phyloP scores from a whole-genome alignment of 1,140 invertebrate genomes.

The Eueides isabella region DNA sequence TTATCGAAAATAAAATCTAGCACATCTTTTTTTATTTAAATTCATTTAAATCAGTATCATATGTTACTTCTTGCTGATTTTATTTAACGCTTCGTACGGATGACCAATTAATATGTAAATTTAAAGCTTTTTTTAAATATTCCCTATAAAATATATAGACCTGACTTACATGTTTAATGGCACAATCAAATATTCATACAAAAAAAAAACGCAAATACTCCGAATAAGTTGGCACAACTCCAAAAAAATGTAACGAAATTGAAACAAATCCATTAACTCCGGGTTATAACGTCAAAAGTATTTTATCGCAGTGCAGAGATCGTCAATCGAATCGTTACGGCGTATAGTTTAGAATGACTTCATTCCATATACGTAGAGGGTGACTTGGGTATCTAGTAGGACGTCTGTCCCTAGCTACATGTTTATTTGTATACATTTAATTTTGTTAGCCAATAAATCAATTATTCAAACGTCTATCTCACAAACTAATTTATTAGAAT shows the following conservation, averaged over 20 bases:
- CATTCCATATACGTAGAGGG: conserved; percentile 74
- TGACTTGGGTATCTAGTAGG: conserved; percentile 60
- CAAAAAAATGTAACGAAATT: conserved; percentile 45
- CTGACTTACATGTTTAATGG: conserved; percentile 30
- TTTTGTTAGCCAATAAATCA: conserved; percentile 59
- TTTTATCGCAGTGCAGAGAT: conserved; percentile 53
- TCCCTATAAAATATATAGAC: not conserved
- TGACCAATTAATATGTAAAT: not conserved
- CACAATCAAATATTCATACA: conserved; percentile 33
- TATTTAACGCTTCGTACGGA: not conserved
- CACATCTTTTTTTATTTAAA: too few relatives aligned
- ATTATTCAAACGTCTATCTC: conserved; percentile 32
- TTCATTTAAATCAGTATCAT: too few relatives aligned
- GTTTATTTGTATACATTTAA: conserved; percentile 62
- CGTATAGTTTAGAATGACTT: conserved; percentile 78
- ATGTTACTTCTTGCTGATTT: too few relatives aligned
- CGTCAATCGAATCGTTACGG: conserved; percentile 71
- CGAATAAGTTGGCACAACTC: conserved; percentile 44
- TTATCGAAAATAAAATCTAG: too few relatives aligned
- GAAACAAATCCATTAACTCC: conserved; percentile 50
- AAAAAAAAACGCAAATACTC: conserved; percentile 44
- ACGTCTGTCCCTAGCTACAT: conserved; percentile 52
- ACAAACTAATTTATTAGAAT: conserved; percentile 21
- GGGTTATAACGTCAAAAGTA: conserved; percentile 56
- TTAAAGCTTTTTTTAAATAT: not conserved